Evolutionary conservation across 2,797 vertebrate species (phyloP).

Genomic region (Gorsachius magnificus): DNA sequence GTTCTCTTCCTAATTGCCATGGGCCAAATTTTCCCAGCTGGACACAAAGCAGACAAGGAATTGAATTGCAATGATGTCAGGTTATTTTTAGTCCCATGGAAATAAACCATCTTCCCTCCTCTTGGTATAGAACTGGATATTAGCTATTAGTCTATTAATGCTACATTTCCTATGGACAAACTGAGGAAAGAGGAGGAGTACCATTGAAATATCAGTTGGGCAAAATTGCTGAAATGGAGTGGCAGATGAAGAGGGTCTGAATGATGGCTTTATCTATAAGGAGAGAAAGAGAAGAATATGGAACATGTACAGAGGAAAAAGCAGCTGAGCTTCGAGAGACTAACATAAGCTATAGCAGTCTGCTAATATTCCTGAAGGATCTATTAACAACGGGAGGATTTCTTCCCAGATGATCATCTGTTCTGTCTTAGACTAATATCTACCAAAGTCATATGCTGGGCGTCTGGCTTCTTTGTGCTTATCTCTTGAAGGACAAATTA

Average conservation of each 20-base stretch:
- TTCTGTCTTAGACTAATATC: constrained; percentile 11
- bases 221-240: constrained; percentile 12
- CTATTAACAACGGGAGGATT: not conserved
- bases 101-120: not conserved
- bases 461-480: constrained; percentile 11
- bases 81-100: constrained; percentile 15
- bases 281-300: not conserved
- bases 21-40: not conserved
- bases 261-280: not conserved
- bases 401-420: constrained; percentile 17
- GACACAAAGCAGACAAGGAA: not conserved
- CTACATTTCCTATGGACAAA: not conserved
- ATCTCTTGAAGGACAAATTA: not conserved
- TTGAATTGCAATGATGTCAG: not conserved
- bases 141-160: not conserved
- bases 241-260: not conserved
- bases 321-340: not conserved
- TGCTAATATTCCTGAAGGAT: constrained; percentile 47
- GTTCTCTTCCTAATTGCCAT: not conserved
- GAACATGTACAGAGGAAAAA: not conserved
- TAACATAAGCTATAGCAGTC: not conserved
- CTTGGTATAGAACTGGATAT: not conserved
- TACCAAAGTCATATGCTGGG: not conserved
- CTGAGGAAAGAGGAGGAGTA: not conserved
- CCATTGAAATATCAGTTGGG: not conserved